Conservation (phyloP, 2,113 vertebrate genomes). For the Montifringilla adamsi region DNA sequence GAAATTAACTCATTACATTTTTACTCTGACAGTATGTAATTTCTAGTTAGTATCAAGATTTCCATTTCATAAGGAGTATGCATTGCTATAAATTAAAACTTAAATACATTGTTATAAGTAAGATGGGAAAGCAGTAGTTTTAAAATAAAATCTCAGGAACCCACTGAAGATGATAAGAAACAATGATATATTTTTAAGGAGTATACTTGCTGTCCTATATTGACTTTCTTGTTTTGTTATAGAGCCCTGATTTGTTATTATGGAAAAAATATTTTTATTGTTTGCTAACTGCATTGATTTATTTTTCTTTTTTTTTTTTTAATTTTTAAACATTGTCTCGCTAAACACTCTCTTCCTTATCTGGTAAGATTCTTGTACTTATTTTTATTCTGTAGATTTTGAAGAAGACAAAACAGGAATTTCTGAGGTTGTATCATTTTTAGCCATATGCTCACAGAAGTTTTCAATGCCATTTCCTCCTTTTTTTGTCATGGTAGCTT, state of each 20-base stretch:
- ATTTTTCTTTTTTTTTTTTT: not conserved
- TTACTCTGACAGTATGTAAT: not conserved
- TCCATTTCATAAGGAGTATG: not conserved
- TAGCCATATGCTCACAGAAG: not conserved
- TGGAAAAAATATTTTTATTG: not conserved
- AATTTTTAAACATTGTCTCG: not conserved
- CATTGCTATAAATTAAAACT: not conserved
- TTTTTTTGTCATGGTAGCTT: not conserved
- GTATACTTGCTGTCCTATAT: not conserved
- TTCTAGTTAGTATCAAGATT: not conserved
- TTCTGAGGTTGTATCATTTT: not conserved
- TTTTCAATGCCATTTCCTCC: constrained; percentile 23
- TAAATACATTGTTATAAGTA: not conserved
- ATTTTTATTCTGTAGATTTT: not conserved
- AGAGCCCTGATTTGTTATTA: not conserved
- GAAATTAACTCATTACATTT: not conserved
- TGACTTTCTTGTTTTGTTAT: not conserved
- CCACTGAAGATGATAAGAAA: not conserved
- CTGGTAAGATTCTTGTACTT: not conserved
- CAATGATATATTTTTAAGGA: not conserved
- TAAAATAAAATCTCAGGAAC: not conserved
- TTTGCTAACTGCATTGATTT: not conserved
- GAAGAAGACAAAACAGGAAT: not conserved
- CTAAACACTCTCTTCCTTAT: not conserved
- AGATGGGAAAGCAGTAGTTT: not conserved